These are phyloP conservation scores for Hipparchia semele DNA, from an alignment of 2,888 invertebrate genomes.

Conservation along the genomic window DNA sequence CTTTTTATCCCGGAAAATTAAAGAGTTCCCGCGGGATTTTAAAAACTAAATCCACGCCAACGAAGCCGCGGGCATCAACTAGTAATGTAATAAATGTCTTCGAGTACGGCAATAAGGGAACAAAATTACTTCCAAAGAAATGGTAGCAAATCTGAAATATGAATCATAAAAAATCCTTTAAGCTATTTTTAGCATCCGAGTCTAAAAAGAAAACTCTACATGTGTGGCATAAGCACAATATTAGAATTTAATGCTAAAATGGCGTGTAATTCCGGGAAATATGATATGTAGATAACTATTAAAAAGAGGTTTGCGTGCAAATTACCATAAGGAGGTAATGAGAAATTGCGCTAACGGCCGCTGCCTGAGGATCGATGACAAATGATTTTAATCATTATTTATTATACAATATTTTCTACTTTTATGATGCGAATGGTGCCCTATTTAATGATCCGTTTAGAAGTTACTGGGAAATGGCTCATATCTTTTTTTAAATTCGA, in stretches of 20 bases:
- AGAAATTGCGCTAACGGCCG: constrained; percentile 17
- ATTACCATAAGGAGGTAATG: constrained; percentile 21
- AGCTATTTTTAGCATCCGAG: not conserved
- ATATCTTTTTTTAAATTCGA: not conserved
- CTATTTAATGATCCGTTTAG: constrained; percentile 12
- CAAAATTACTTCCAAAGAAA: too few species aligned
- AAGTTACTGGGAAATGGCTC: not conserved
- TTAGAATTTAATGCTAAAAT: constrained; percentile 6
- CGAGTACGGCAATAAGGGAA: too few species aligned
- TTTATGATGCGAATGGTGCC: constrained; percentile 7
- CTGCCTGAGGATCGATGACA: constrained; percentile 16
- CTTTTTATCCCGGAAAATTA: too few species aligned
- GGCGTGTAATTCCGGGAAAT: constrained; percentile 12
- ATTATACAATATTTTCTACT: constrained; percentile 6
- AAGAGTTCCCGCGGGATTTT: too few species aligned
- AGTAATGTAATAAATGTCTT: too few species aligned
- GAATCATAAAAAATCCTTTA: not conserved
- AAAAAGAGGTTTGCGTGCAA: constrained; percentile 14
- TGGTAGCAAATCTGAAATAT: not conserved
- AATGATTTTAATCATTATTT: constrained; percentile 24
- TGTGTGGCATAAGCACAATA: constrained; percentile 10
- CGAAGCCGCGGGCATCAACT: too few species aligned
- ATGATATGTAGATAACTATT: constrained; percentile 17
- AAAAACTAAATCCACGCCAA: too few species aligned
- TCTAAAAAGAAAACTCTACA: constrained; percentile 1